These are phyloP conservation scores for Pristiophorus japonicus DNA, from an alignment of 2,113 vertebrate species.

Conservation along the genomic window DNA sequence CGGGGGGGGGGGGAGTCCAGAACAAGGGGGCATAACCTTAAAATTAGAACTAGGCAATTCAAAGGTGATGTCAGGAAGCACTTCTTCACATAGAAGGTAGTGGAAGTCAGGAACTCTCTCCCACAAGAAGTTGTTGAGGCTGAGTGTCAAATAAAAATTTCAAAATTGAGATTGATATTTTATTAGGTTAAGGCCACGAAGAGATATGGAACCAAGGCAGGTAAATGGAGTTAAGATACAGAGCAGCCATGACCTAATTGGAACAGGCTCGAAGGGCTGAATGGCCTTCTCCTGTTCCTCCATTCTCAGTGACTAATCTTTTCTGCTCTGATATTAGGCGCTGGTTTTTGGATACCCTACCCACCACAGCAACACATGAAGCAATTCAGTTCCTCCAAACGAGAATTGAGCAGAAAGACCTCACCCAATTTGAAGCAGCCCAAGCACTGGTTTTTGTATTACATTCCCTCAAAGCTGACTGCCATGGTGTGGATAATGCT, in stretches of 20 bases:
- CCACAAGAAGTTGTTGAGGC: not conserved
- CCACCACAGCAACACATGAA: conserved; percentile 53
- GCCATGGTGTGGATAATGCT: conserved; percentile 54
- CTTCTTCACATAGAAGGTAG: not conserved
- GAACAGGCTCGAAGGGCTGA: not conserved
- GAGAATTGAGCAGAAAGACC: conserved; percentile 54
- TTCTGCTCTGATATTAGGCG: conserved; percentile 47
- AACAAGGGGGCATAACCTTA: not conserved
- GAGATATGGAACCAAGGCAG: not conserved
- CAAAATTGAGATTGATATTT: not conserved
- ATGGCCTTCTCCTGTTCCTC: not conserved
- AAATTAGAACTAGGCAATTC: not conserved
- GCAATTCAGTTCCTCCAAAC: conserved; percentile 62
- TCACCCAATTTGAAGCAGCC: conserved; percentile 53
- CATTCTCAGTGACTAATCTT: not conserved
- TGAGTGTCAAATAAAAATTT: not conserved
- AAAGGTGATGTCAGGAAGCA: not conserved
- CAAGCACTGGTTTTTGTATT: conserved; percentile 55
- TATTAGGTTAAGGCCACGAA: not conserved
- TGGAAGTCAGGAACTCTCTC: not conserved
- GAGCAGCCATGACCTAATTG: too few relatives aligned
- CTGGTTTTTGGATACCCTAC: conserved; percentile 62
- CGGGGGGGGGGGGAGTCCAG: not conserved
- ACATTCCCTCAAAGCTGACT: conserved; percentile 57
- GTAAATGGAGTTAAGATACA: not conserved